phyloP scores from a whole-genome alignment of 2,113 vertebrate genomes.

The Ginglymostoma cirratum region DNA sequence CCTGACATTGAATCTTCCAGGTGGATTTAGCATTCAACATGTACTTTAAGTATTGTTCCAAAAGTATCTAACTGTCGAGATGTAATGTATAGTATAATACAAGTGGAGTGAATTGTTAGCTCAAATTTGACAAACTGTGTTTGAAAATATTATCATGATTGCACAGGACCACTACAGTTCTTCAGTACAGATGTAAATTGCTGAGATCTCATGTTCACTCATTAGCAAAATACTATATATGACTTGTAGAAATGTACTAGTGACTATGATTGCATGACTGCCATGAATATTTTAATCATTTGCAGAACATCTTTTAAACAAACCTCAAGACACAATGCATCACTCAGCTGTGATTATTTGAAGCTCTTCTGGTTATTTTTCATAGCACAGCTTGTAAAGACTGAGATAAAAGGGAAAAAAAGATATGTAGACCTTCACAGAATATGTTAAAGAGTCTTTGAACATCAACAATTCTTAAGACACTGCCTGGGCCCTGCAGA shows the following conservation, averaged over 20 bases:
- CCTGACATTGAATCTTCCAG: not conserved
- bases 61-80: not conserved
- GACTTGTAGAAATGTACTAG: not conserved
- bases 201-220: not conserved
- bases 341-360: not conserved
- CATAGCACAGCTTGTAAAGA: slow-evolving; percentile 11
- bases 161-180: not conserved
- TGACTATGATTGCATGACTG: not conserved
- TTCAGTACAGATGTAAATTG: not conserved
- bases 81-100: not conserved
- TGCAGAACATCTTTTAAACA: not conserved
- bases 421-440: not conserved
- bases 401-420: slow-evolving; percentile 10
- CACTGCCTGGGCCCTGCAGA: slow-evolving; percentile 2
- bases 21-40: not conserved
- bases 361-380: slow-evolving; percentile 12
- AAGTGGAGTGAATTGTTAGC: not conserved
- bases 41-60: not conserved
- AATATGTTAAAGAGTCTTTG: slow-evolving; percentile 21
- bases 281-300: slow-evolving; percentile 27
- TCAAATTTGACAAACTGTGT: not conserved
- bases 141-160: not conserved
- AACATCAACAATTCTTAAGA: not conserved
- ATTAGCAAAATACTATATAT: not conserved
- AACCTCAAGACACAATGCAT: slow-evolving; percentile 16